Base-by-base conservation (phyloP, 2,888 invertebrate genomes). In the Thereva nobilitata region DNA sequence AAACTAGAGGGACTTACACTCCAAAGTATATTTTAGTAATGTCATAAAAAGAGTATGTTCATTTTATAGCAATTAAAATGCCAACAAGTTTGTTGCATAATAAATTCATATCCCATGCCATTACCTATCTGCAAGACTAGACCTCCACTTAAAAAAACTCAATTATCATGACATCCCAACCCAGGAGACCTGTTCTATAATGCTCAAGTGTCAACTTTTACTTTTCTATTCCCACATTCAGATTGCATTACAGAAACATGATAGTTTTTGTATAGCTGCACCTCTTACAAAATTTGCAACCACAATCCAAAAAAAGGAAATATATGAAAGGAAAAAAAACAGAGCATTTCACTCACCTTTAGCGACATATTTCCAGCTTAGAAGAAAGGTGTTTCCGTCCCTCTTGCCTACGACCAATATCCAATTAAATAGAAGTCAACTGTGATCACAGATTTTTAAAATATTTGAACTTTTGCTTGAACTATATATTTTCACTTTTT, bases 341-440 rank as follows among this genome's bases (percentile, higher is more conserved):
- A n/a, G 34, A 50, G 9, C 6, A 42, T 4, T 8, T 38, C 8
- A 64, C 54, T 64, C 45, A 64, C 64, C 64, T 64, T 64, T 54
- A 64, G 53, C 9, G 64, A 64, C 64, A 64, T 64, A 54, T n/a
- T 44, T 12, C 9, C 23, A 23, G 23, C 23, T 23, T 23, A 23
- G 9, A 37, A 12, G 45, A 54, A 42, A 54, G 54, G 45, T 64
- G 35, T 53, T 64, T 42, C 38, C 42, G 10, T 5, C 40, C 12
- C 38, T 35, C 45, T 35, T 10, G 4, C 45, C 23, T 44, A 44
- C 42, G 35, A 38, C 34, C 42, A 56, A 50, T 35, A 50, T 35
- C 5, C 1, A 49, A 50, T 9, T 34, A 8, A 50, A 50, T 35
- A 50, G 23, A 23, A 23, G 23, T 23, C 23, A 23, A 23, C 23